A percentile compares a stretch with the other conserved stretches of the same genome.
phyloP scores from a whole-genome alignment of 64 coral and sea anemone genomes.

The Astreopora myriophthalma region DNA sequence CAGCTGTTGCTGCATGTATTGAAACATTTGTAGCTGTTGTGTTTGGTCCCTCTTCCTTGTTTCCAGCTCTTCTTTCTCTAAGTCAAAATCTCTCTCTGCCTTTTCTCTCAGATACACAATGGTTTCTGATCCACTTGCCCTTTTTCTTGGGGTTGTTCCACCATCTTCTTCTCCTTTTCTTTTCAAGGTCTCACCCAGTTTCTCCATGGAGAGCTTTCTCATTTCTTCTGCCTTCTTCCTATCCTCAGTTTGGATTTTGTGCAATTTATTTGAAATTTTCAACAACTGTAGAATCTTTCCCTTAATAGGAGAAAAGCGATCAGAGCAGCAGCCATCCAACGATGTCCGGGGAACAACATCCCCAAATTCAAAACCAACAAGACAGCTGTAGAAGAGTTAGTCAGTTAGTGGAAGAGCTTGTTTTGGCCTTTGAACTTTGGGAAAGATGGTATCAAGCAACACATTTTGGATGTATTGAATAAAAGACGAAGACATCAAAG shows the following conservation, averaged over 20 bases:
- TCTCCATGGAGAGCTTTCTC: too few relatives aligned
- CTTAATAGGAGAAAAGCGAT: background rate
- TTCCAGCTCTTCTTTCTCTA: too few relatives aligned
- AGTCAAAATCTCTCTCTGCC: too few relatives aligned
- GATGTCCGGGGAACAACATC: conserved; percentile 44
- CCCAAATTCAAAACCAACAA: conserved; percentile 11
- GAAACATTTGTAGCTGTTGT: too few relatives aligned
- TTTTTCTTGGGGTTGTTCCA: too few relatives aligned
- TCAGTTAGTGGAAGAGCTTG: background rate
- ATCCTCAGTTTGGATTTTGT: background rate
- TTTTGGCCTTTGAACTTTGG: background rate
- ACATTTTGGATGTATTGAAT: conserved; percentile 51
- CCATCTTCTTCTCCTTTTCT: too few relatives aligned
- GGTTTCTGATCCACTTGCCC: too few relatives aligned
- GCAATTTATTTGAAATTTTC: background rate
- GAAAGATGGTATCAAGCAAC: conserved; percentile 54
- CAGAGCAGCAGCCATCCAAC: background rate
- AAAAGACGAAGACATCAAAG: conserved; percentile 40
- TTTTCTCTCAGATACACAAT: too few relatives aligned
- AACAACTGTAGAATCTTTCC: background rate
- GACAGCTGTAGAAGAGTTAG: conserved; percentile 24
- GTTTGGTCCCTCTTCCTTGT: too few relatives aligned
- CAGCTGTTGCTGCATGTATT: too few relatives aligned
- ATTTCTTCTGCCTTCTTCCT: too few relatives aligned
- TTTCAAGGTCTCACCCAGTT: too few relatives aligned